phyloP scores from a whole-genome alignment of 1,140 invertebrate genomes.

The Eupeodes corollae region DNA sequence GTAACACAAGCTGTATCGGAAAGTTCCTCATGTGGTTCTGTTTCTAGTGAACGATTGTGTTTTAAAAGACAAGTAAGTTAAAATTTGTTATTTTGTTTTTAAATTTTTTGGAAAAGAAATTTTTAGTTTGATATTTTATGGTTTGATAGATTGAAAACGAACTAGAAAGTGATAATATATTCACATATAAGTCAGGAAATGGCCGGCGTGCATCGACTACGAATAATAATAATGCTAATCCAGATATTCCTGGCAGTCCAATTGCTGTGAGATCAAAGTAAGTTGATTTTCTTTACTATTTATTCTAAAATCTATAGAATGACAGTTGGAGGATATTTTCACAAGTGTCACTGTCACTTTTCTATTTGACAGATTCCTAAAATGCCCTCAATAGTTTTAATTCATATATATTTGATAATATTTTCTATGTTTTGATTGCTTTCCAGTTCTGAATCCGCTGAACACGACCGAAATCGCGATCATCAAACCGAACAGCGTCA shows the following conservation, averaged over 20 bases:
- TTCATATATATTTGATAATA: neutral
- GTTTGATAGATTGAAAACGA: constrained; percentile 47
- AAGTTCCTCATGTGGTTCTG: constrained; percentile 71
- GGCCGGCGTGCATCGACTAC: constrained; percentile 46
- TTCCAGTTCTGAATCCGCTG: constrained; percentile 35
- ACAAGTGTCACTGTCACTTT: too few relatives aligned
- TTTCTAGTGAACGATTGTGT: constrained; percentile 60
- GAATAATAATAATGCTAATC: constrained; percentile 48
- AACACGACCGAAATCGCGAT: constrained; percentile 44
- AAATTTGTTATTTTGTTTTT: constrained; percentile 32
- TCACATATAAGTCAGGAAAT: constrained; percentile 47
- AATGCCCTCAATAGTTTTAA: too few relatives aligned
- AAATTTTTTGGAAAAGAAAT: neutral
- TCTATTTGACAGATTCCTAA: too few relatives aligned
- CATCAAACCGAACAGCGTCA: constrained; percentile 39
- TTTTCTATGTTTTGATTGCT: neutral
- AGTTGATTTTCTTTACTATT: constrained; percentile 1
- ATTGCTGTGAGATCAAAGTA: constrained; percentile 45
- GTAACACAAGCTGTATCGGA: constrained; percentile 43
- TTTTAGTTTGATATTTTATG: constrained; percentile 1
- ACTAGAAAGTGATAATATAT: constrained; percentile 48
- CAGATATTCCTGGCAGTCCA: constrained; percentile 40
- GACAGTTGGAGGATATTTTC: too few relatives aligned
- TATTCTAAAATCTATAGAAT: neutral
- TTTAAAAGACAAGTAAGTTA: constrained; percentile 39